Percentiles rank a stretch among this genome's conserved stretches.
These are phyloP conservation scores for Myrmecobius fasciatus DNA, from an alignment of 2,113 vertebrate species.

Conservation along the genomic window DNA sequence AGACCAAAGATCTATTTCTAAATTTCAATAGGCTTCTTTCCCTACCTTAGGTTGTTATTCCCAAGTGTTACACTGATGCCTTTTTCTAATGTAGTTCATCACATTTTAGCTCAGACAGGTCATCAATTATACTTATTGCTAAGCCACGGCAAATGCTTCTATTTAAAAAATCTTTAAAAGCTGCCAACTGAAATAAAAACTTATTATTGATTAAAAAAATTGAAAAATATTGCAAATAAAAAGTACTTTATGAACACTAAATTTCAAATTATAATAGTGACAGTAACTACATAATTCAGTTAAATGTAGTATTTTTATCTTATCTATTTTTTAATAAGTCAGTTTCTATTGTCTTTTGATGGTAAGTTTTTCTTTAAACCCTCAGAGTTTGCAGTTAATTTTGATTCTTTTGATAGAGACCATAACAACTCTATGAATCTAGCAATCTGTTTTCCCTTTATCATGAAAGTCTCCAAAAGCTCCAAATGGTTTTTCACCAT, in stretches of 20 bases:
- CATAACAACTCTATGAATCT: not conserved
- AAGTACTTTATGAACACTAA: slow-evolving; percentile 19
- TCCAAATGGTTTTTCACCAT: not conserved
- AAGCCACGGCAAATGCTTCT: slow-evolving; percentile 8
- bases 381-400: not conserved
- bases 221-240: slow-evolving; percentile 43
- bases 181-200: slow-evolving; percentile 45
- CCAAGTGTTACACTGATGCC: slow-evolving; percentile 11
- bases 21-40: slow-evolving; percentile 29
- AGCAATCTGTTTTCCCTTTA: not conserved
- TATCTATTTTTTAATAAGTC: slow-evolving; percentile 54
- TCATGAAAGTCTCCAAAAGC: not conserved
- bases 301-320: slow-evolving; percentile 36
- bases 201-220: slow-evolving; percentile 50
- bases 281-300: slow-evolving; percentile 40
- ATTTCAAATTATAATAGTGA: slow-evolving; percentile 35
- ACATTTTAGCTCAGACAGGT: slow-evolving; percentile 3
- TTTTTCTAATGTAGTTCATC: slow-evolving; percentile 30
- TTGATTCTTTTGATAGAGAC: slow-evolving; percentile 10
- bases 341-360: slow-evolving; percentile 33
- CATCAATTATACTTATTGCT: slow-evolving; percentile 19
- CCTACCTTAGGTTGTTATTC: slow-evolving; percentile 18
- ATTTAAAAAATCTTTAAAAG: not conserved
- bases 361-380: not conserved
- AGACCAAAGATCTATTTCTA: slow-evolving; percentile 19